phyloP scores from a whole-genome alignment of 2,797 vertebrate species.

The Scyliorhinus canicula region DNA sequence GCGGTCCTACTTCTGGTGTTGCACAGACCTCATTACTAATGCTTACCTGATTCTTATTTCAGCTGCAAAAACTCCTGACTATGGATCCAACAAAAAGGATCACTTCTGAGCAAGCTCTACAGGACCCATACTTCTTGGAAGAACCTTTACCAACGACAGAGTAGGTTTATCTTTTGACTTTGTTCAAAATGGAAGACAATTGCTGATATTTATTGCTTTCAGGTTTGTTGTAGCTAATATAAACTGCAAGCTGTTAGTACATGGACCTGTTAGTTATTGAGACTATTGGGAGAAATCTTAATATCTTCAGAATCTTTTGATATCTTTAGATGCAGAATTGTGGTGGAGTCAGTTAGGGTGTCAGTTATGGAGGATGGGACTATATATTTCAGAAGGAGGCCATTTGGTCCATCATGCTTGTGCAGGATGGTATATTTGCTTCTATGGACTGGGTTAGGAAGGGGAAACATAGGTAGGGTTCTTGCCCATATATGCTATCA shows the following conservation, averaged over 20 bases:
- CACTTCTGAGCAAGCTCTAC: conserved; percentile 91
- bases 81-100: conserved; percentile 98
- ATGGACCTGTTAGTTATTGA: neutral
- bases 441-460: neutral
- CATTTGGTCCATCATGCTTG: neutral
- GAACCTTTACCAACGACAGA: conserved; percentile 90
- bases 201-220: neutral
- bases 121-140: conserved; percentile 92
- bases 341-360: neutral
- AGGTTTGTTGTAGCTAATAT: too few species aligned
- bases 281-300: neutral
- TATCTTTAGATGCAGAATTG: neutral
- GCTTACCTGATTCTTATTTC: conserved; percentile 37
- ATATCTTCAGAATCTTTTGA: neutral
- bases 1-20: neutral
- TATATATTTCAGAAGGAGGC: neutral
- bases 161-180: conserved; percentile 59
- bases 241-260: neutral
- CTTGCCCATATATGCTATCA: too few species aligned
- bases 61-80: conserved; percentile 95
- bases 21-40: neutral
- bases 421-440: neutral
- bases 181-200: neutral
- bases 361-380: neutral
- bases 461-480: too few species aligned